Conservation (phyloP, 2,113 vertebrate genomes). For the Poeciliopsis turrubarensis region DNA sequence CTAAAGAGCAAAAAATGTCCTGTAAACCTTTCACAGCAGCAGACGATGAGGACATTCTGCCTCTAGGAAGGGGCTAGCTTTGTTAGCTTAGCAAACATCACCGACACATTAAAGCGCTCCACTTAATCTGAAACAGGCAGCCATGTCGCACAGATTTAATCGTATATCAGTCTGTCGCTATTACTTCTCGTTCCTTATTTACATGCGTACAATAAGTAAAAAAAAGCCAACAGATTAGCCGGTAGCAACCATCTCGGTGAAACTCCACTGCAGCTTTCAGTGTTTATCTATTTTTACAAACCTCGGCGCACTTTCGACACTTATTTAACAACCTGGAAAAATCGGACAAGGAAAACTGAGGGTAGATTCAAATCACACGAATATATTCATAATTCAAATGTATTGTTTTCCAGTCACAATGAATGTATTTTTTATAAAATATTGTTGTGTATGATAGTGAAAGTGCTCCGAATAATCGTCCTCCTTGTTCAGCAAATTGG, state of each 20-base stretch:
- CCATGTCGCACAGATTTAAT: background rate
- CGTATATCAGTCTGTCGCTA: background rate
- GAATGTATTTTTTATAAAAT: too few species aligned
- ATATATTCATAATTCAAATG: too few species aligned
- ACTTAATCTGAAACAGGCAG: background rate
- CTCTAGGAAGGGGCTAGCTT: constrained; percentile 15
- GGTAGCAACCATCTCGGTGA: background rate
- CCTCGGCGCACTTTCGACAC: constrained; percentile 66
- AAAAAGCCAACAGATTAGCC: background rate
- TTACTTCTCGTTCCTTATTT: background rate
- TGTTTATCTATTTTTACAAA: constrained; percentile 62
- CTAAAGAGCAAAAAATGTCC: background rate
- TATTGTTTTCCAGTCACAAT: too few species aligned
- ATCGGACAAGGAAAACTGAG: background rate
- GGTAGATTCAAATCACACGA: too few species aligned
- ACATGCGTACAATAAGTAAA: background rate
- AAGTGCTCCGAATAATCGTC: too few species aligned
- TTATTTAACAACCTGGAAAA: background rate
- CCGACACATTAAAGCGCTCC: background rate
- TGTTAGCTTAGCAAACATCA: constrained; percentile 10
- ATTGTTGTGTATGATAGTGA: too few species aligned
- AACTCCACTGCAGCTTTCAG: background rate
- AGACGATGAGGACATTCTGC: constrained; percentile 60
- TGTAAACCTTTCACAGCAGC: constrained; percentile 41
- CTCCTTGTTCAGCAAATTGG: too few species aligned